Base-by-base conservation (phyloP, 2,888 invertebrate species). In the Endomychus coccineus region DNA sequence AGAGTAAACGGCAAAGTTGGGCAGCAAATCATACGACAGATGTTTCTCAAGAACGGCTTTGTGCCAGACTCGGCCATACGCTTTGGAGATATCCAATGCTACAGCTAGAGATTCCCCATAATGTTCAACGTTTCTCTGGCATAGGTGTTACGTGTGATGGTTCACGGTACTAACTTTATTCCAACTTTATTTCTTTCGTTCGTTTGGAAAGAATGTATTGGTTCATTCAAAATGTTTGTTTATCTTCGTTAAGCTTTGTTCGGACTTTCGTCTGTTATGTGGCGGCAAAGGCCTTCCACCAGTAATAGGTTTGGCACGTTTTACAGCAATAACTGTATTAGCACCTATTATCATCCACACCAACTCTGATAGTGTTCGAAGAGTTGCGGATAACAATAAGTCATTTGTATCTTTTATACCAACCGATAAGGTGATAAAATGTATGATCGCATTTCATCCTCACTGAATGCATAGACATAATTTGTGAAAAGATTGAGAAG, bases 351-450 rank as follows among this genome's bases (percentile, higher is more conserved):
- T 74, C 1, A 88, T n/a, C n/a, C n/a, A 85, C 14, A 94, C 84
- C 38, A 94, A 66, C 54, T 86, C 83, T 38, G 91, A 88, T 39
- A 94, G 65, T 34, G 85, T 83, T 37, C 78, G 74, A 30, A 94
- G 68, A 7, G 91, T 91, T 39, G 80, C 78, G 14, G 83, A 76
- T 1, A 92, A 92, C 42, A 94, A 67, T 35, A 73, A 72, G 60
- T 92, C 88, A 63, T 88, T 84, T 1, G 78, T 80, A 57, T 94
- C 92, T 61, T 87, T 84, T 48, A 94, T 82, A 3, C 91, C 92
- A 19, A 89, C 74, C 22, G 91, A 70, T 33, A 92, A 66, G 78
- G 83, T 49, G n/a, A 91, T 52, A 94, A 70, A 50, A 92, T 78
- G 28, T 79, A 75, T 14, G 73, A 72, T 30, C 81, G 77, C n/a